Evolutionary conservation across 1,140 invertebrate species (phyloP).

Genomic region (Calliphora vicina): DNA sequence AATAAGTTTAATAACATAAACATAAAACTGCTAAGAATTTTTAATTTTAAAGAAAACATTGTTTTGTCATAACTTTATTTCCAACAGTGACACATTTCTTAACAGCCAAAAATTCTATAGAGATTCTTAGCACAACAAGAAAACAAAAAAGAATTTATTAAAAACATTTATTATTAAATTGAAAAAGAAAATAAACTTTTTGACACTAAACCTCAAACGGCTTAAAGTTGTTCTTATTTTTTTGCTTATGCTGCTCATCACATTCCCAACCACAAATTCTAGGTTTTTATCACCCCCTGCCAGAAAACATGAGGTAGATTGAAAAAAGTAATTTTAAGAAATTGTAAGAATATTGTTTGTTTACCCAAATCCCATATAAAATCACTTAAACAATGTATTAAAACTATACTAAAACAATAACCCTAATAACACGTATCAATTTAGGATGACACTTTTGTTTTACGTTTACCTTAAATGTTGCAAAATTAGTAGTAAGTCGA

Average conservation of each 20-base stretch:
- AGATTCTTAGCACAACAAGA: not conserved
- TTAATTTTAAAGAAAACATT: not conserved
- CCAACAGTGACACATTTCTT: not conserved
- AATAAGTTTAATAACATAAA: no score
- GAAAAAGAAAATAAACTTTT: slow-evolving; percentile 12
- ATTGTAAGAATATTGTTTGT: not conserved
- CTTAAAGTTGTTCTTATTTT: not conserved
- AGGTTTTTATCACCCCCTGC: no score
- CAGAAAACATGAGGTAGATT: not conserved
- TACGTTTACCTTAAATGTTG: not conserved
- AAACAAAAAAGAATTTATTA: no score
- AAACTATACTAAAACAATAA: slow-evolving; percentile 1
- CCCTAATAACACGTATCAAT: slow-evolving; percentile 8
- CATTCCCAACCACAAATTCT: not conserved
- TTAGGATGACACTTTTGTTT: not conserved
- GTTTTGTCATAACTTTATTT: not conserved
- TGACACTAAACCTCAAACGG: not conserved
- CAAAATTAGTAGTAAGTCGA: no score
- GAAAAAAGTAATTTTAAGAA: not conserved
- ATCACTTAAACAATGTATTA: not conserved
- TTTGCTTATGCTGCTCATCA: not conserved
- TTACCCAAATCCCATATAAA: not conserved
- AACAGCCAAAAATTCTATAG: not conserved
- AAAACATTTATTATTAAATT: not conserved
- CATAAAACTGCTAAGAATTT: no score